Evolutionary conservation across 2,113 vertebrate genomes (phyloP).

Genomic region (Zapornia atra): DNA sequence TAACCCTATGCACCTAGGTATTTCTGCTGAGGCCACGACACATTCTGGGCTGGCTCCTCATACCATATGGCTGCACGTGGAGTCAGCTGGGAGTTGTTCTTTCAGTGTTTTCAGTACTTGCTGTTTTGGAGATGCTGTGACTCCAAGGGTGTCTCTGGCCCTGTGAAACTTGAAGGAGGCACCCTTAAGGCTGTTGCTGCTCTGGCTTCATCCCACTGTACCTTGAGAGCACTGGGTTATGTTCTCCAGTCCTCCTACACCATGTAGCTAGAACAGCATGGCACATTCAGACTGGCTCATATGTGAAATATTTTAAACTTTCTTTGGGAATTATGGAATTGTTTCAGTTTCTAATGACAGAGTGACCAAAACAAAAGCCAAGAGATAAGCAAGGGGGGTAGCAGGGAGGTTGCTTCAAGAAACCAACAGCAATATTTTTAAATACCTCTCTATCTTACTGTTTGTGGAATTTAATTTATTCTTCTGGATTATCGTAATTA

Average conservation of each 20-base stretch:
- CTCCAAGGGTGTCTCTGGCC: background rate
- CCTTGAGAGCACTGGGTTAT: background rate
- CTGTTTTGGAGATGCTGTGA: background rate
- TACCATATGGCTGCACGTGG: accelerated
- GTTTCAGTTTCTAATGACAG: background rate
- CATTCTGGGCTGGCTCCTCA: background rate
- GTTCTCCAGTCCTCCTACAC: background rate
- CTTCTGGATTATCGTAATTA: background rate
- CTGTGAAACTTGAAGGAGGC: background rate
- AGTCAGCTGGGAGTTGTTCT: background rate
- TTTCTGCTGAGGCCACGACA: background rate
- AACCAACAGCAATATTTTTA: background rate
- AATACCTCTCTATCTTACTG: background rate
- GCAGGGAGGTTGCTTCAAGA: background rate
- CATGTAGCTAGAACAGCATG: background rate
- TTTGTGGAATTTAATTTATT: background rate
- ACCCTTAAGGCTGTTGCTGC: background rate
- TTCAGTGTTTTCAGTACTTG: background rate
- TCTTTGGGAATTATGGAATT: background rate
- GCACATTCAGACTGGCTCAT: background rate
- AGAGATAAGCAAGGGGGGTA: background rate
- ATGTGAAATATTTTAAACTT: background rate
- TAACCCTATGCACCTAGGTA: background rate
- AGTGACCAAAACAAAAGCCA: background rate
- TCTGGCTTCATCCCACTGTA: background rate